phyloP scores from a whole-genome alignment of 2,797 vertebrate species.

The Pterois miles region DNA sequence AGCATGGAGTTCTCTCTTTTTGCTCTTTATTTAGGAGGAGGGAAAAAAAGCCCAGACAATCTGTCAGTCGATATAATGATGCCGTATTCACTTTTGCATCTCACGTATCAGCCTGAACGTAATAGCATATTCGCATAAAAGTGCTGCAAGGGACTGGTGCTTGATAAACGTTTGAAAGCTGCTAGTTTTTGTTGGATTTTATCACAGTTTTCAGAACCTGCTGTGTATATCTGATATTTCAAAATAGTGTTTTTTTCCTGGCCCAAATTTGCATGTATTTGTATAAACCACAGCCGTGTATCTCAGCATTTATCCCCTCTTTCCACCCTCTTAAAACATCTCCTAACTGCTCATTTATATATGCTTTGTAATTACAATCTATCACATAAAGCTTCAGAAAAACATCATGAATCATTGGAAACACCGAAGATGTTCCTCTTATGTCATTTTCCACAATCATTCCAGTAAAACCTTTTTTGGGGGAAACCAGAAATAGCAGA shows the following conservation, averaged over 20 bases:
- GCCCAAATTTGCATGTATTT: neutral
- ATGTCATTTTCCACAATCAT: conserved; percentile 68
- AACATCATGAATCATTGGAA: conserved; percentile 66
- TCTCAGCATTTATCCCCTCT: conserved; percentile 9
- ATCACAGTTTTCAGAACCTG: too few relatives aligned
- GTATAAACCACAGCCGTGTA: conserved; percentile 3
- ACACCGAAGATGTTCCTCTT: conserved; percentile 37
- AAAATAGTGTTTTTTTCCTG: neutral
- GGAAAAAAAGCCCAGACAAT: conserved; percentile 1
- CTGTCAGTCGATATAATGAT: conserved; percentile 18
- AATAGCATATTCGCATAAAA: conserved; percentile 1
- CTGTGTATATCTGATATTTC: too few relatives aligned
- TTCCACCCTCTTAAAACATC: conserved; percentile 38
- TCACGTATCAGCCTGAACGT: neutral
- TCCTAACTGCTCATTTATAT: conserved; percentile 33
- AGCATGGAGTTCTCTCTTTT: conserved; percentile 42
- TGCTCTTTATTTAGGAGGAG: conserved; percentile 48
- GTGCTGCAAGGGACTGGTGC: neutral
- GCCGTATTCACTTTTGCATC: conserved; percentile 18
- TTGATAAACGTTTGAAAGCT: neutral
- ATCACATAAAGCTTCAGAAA: conserved; percentile 41
- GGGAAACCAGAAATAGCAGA: conserved; percentile 68
- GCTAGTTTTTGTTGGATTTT: neutral
- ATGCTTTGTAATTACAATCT: conserved; percentile 51
- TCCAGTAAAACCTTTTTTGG: conserved; percentile 56